These are phyloP conservation scores for Agrilus mali DNA, from an alignment of 2,888 invertebrate genomes.

Conservation along the genomic window DNA sequence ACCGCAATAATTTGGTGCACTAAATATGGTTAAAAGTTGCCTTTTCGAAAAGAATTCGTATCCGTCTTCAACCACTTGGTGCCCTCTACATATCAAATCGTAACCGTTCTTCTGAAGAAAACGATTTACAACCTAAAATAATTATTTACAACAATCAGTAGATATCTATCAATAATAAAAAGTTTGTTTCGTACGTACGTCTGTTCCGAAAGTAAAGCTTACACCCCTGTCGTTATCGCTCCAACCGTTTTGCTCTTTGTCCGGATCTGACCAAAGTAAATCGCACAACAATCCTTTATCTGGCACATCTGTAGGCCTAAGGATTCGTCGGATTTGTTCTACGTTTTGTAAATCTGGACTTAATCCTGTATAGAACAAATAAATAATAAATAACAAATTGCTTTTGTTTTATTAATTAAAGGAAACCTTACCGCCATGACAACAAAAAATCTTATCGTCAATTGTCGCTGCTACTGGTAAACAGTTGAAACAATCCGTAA, in stretches of 20 bases:
- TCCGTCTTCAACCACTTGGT: slow-evolving; percentile 14
- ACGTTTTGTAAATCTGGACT: slow-evolving; percentile 26
- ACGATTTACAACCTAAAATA: slow-evolving; percentile 13
- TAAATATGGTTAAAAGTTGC: neutral
- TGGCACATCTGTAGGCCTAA: slow-evolving; percentile 23
- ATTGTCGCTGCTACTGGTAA: slow-evolving; percentile 28
- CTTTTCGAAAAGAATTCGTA: slow-evolving; percentile 1
- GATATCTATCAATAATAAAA: too few relatives aligned
- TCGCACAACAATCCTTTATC: slow-evolving; percentile 22
- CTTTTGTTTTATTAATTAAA: neutral
- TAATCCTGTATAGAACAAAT: slow-evolving; percentile 12
- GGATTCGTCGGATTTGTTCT: slow-evolving; percentile 23
- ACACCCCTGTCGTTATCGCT: slow-evolving; percentile 25
- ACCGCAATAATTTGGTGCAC: neutral
- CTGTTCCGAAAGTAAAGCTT: slow-evolving; percentile 24
- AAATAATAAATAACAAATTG: too few relatives aligned
- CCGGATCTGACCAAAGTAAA: slow-evolving; percentile 26
- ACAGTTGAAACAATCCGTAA: slow-evolving; percentile 30
- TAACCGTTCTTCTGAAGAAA: slow-evolving; percentile 25
- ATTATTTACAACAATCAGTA: neutral
- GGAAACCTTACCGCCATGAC: slow-evolving; percentile 21
- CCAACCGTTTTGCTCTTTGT: slow-evolving; percentile 19
- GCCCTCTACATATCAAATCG: slow-evolving; percentile 25
- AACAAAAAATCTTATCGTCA: slow-evolving; percentile 29
- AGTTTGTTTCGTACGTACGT: too few relatives aligned